phyloP scores from a whole-genome alignment of 2,888 invertebrate species.

The Tiliacea citrago region DNA sequence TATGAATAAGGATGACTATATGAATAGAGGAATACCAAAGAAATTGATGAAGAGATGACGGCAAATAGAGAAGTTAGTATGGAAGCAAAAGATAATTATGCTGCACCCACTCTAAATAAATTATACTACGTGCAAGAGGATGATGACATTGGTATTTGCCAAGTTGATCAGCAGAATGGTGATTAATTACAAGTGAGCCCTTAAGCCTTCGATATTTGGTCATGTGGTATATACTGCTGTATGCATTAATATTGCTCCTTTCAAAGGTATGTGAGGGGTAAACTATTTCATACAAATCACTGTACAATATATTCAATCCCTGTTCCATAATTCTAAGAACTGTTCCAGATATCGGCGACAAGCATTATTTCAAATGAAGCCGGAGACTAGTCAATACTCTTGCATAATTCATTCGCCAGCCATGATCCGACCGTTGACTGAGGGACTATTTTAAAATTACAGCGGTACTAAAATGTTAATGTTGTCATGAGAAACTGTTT shows the following conservation, averaged over 20 bases:
- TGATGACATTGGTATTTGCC: background rate
- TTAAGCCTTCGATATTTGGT: background rate
- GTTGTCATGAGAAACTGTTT: slow-evolving; percentile 22
- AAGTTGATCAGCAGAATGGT: background rate
- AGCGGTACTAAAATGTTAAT: slow-evolving; percentile 39
- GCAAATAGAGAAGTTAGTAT: background rate
- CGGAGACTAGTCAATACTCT: slow-evolving; percentile 62
- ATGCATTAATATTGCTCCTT: background rate
- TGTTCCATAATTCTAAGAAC: slow-evolving; percentile 8
- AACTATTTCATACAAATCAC: background rate
- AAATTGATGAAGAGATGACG: too few species aligned
- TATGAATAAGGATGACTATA: too few species aligned
- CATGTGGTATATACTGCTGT: background rate
- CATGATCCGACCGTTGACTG: slow-evolving; percentile 31
- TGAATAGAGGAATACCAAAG: background rate
- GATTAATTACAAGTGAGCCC: background rate
- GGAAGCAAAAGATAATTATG: background rate
- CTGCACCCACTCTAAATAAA: background rate
- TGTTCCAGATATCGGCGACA: slow-evolving; percentile 28
- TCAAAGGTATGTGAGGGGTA: background rate
- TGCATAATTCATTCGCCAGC: slow-evolving; percentile 60
- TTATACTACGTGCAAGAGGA: background rate
- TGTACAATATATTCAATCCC: slow-evolving; percentile 10
- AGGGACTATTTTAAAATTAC: slow-evolving; percentile 34
- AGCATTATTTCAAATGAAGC: slow-evolving; percentile 42